Base-by-base conservation (phyloP, 2,797 vertebrate genomes). In the Alca torda region DNA sequence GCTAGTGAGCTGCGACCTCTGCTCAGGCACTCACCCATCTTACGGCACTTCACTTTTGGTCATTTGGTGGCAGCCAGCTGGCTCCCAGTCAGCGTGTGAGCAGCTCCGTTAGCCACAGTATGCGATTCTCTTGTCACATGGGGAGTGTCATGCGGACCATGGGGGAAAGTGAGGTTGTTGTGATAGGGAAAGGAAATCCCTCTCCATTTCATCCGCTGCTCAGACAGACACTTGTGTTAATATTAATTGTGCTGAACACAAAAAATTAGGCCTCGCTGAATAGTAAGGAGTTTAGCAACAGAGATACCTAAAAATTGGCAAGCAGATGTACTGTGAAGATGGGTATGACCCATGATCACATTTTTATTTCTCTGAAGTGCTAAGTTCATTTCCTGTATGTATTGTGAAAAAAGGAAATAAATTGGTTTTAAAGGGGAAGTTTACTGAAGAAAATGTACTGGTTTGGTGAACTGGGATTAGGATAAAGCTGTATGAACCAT, bases 101-200 rank as follows among this genome's bases (percentile, higher is more conserved):
- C n/a, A 21, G 57, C 63, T 73, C 73, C 39, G 3, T 35, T 30
- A 73, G 50, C 20, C 50, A 60, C 57, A 56, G 25, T 1, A 14
- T 0, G 1, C 0, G 0, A 26, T 20, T 24, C 45, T 43, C 45
- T 35, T 3, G 2, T 31, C 67, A 53, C 1, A 0, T 4, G 33
- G 9, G 15, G n/a, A 82, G 16, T 1, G 4, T 26, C 31, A 8
- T 1, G 37, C 0, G 0, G 50, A 23, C 31, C 37, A 7, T 0
- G 9, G 85, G 31, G 30, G 25, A 69, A 75, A 53, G 72, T 0
- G 0, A 70, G 26, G 43, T 39, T 11, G 10, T 16, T 48, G 35
- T 11, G 48, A 41, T 13, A 39, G 41, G 9, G 28, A 82, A 67
- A 39, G 43, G 63, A 90, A 79, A 89, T 54, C 21, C 56, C 69